Percentiles rank a stretch among this genome's conserved stretches.
Evolutionary conservation across 1,140 invertebrate species (phyloP).

Genomic region (Leguminivora glycinivorella): DNA sequence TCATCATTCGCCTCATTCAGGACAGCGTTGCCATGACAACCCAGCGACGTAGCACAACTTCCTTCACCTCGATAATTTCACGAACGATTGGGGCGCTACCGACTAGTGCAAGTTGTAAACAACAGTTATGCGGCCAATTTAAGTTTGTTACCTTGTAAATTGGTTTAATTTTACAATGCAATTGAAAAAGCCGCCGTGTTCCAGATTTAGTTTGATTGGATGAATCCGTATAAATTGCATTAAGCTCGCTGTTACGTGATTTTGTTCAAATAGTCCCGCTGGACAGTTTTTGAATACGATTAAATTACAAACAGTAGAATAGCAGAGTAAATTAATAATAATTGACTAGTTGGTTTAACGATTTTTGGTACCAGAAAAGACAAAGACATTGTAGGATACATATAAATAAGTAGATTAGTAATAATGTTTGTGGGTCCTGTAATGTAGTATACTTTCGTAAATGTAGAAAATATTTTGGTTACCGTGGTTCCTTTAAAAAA

Average conservation of each 20-base stretch:
- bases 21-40: conserved; percentile 57
- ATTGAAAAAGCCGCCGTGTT: background rate
- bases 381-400: no score
- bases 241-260: conserved; percentile 4
- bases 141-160: conserved; percentile 39
- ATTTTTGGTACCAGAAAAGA: no score
- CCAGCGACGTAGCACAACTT: conserved; percentile 43
- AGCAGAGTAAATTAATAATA: no score
- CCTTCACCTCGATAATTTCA: conserved; percentile 61
- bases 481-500: background rate
- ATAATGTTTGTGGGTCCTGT: no score
- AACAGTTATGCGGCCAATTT: conserved; percentile 54
- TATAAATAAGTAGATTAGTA: no score
- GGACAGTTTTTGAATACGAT: background rate
- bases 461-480: no score
- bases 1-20: conserved; percentile 64
- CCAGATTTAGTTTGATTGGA: background rate
- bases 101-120: conserved; percentile 55
- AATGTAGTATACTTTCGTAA: no score
- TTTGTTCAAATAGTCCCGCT: background rate
- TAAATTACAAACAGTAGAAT: background rate
- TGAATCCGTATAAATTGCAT: background rate
- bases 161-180: conserved; percentile 2
- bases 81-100: conserved; percentile 55
- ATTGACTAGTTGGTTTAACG: no score